Base-by-base conservation (phyloP, 2,113 vertebrate species). In the Okapia johnstoni region DNA sequence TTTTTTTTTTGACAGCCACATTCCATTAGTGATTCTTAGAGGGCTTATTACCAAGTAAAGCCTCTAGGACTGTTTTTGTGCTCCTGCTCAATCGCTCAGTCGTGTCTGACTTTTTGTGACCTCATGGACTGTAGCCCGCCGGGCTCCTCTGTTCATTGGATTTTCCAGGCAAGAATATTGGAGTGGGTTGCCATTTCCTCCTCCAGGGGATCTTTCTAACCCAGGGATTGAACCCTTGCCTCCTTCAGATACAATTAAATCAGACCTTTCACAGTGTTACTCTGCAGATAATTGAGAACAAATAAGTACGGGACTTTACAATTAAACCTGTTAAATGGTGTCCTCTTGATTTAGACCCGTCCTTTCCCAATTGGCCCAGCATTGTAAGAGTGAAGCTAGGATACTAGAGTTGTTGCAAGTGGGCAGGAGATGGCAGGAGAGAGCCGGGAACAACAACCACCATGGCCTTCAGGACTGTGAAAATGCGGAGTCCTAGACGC, bases 381-480 rank as follows among this genome's bases (percentile, higher is more conserved):
- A 3, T 23, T 12, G 0, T 7, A 17, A 40, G 28, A 40, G 15
- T 58, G 76, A 33, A 77, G 33, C 85, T 36, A 16, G 50, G 80
- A 36, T 16, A 5, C 28, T n/a, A 40, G 63, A 84, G n/a, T 60
- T 89, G 70, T 52, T 66, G n/a, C 23, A 36, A 93, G 10, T 52
- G 73, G 85, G 54, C 97, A 95, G 94, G 88, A 95, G 96, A 85
- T 94, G 98, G 96, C 96, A 97, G 96, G 94, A 97, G 96, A 97
- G 96, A 97, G 92, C 95, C 73, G 43, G 79, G 57, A 57, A 89
- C 23, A 9, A 43, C 40, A 28, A 2, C 8, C 1, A 3, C 5
- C 0, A 8, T 5, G 54, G 73, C 85, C 92, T 93, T 26, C 5
- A 80, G 85, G 79, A 15, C 86, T 7, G 12, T 2, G 60, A 57